Conservation (phyloP, 2,888 invertebrate genomes). For the Gastrophysa polygoni region DNA sequence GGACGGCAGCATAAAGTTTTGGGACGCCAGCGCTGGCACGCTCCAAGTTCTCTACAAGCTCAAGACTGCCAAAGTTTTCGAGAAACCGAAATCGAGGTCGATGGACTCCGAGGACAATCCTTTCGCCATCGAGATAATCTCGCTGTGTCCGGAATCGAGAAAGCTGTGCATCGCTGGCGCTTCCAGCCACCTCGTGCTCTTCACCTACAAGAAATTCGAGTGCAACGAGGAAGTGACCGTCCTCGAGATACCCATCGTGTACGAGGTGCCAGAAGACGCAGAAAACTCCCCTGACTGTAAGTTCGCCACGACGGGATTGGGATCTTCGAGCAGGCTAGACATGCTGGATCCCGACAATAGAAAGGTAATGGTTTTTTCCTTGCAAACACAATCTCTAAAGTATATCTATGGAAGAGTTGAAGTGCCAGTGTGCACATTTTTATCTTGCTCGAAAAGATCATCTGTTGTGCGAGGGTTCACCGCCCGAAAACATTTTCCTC, state of each 20-base stretch:
- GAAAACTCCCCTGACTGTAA: constrained; percentile 85
- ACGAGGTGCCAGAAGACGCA: constrained; percentile 79
- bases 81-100: constrained; percentile 71
- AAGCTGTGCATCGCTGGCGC: constrained; percentile 89
- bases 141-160: constrained; percentile 92
- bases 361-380: constrained; percentile 61
- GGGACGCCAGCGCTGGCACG: constrained; percentile 97
- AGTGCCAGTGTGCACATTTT: too few relatives aligned
- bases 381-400: too few relatives aligned
- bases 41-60: constrained; percentile 97
- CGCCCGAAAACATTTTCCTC: too few relatives aligned
- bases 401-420: too few relatives aligned
- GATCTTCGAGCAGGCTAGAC: neutral
- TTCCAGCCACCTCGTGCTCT: constrained; percentile 92
- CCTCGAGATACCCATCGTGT: constrained; percentile 86
- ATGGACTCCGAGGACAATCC: constrained; percentile 82
- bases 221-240: constrained; percentile 69
- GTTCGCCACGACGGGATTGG: constrained; percentile 52
- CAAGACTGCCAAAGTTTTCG: constrained; percentile 93
- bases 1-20: constrained; percentile 98
- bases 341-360: constrained; percentile 58
- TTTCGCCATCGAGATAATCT: constrained; percentile 87
- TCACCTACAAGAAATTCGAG: constrained; percentile 94
- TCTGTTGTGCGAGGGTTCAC: too few relatives aligned
- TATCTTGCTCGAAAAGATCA: too few relatives aligned